Conservation (phyloP, 2,888 invertebrate species). For the Clunio marinus region DNA sequence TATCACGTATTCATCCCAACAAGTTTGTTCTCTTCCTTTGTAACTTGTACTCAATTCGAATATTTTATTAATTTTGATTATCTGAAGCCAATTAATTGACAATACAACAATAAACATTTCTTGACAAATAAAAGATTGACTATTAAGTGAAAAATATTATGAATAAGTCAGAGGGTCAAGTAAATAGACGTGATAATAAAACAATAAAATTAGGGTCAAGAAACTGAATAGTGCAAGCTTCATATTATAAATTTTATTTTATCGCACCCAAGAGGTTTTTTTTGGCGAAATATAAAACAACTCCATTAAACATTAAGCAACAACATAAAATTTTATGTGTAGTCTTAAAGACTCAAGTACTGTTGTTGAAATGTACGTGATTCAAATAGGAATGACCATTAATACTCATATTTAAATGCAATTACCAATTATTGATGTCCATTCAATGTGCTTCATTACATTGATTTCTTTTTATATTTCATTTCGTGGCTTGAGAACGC, state of each 20-base stretch:
- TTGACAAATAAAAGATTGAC: no score
- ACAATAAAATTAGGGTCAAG: no score
- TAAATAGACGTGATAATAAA: no score
- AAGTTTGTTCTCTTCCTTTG: no score
- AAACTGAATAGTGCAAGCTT: no score
- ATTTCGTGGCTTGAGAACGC: background rate
- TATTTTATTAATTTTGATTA: background rate
- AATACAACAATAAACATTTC: no score
- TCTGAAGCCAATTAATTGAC: no score
- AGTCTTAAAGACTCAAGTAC: background rate
- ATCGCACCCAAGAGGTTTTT: no score
- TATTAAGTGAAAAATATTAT: no score
- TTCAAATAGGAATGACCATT: constrained; percentile 19
- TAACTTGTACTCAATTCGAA: background rate
- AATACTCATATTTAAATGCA: constrained; percentile 15
- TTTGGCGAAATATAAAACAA: background rate
- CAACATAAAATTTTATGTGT: background rate
- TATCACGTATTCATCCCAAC: background rate
- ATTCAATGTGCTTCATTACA: background rate
- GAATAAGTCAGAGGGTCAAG: no score
- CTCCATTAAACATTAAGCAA: background rate
- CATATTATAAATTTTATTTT: no score
- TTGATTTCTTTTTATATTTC: background rate
- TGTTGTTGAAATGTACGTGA: constrained; percentile 6
- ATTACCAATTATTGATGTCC: constrained; percentile 16